These are phyloP conservation scores for Eutrigla gurnardus DNA, from an alignment of 2,797 vertebrate genomes.

Conservation along the genomic window DNA sequence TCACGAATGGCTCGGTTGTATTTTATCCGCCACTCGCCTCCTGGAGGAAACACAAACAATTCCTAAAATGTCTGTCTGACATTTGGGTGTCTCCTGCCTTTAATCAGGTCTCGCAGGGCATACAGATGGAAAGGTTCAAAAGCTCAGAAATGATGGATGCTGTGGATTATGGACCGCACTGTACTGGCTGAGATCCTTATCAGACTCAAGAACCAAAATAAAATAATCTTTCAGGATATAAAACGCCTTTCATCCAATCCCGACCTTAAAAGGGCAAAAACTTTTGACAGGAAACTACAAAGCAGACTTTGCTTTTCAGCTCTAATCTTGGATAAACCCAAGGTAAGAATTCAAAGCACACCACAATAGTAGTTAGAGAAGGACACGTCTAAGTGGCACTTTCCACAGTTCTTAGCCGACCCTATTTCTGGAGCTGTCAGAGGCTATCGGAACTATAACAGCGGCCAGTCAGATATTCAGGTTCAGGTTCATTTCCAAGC, in stretches of 20 bases:
- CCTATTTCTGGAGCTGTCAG: slow-evolving; percentile 84
- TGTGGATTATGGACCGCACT: slow-evolving; percentile 61
- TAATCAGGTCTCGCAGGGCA: slow-evolving; percentile 39
- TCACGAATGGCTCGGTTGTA: slow-evolving; percentile 94
- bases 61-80: slow-evolving; percentile 59
- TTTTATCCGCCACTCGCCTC: slow-evolving; percentile 94
- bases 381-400: slow-evolving; percentile 82
- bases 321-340: slow-evolving; percentile 76
- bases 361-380: slow-evolving; percentile 73
- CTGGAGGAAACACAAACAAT: slow-evolving; percentile 74
- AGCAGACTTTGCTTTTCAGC: slow-evolving; percentile 55
- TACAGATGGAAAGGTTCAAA: slow-evolving; percentile 53
- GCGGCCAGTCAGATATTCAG: slow-evolving; percentile 73
- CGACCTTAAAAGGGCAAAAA: slow-evolving; percentile 50
- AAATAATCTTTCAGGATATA: slow-evolving; percentile 67
- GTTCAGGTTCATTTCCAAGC: slow-evolving; percentile 80
- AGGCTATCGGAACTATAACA: slow-evolving; percentile 81
- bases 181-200: slow-evolving; percentile 51
- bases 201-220: slow-evolving; percentile 59
- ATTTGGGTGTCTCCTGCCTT: slow-evolving; percentile 66
- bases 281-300: slow-evolving; percentile 54
- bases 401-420: slow-evolving; percentile 78
- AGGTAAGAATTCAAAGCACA: slow-evolving; percentile 69
- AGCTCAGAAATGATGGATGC: slow-evolving; percentile 64
- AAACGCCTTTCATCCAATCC: slow-evolving; percentile 69